Base-by-base conservation (phyloP, 2,888 invertebrate species). In the Theodoxus fluviatilis region DNA sequence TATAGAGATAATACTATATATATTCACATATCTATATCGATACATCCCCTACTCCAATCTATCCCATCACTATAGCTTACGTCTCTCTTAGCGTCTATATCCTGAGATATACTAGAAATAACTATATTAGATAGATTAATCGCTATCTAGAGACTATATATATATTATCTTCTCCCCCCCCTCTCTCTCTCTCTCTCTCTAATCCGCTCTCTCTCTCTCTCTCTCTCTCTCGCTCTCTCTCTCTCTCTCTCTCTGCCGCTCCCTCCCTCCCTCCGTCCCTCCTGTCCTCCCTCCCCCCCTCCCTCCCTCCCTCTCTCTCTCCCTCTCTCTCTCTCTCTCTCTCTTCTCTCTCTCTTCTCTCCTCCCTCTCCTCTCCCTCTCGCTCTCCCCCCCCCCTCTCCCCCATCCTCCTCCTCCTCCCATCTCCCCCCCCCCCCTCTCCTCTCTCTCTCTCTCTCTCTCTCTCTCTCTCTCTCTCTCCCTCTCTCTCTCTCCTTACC, bases 401-500 rank as follows among this genome's bases (percentile, higher is more conserved):
- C 37, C 63, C 37, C 37, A 7, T n/a, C 18, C 35, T 63, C 37
- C n/a, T 33, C 22, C 63, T 35, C 3, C 37, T 12, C 37, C 37
- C 37, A 12, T 37, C 63, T 63, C 38, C 2, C 22, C 38, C 63
- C 38, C n/a, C 35, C 22, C 22, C 37, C 38, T 35, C 22, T 35
- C 38, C 63, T 63, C 38, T 22, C 38, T 63, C 63, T 25, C 57
- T 57, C 57, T 25, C 9, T 25, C 2, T 25, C 31, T 25, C 31
- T 25, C 2, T 25, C 31, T 25, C 57, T 2, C 31, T 63, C 37
- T 63, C 38, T 22, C 38, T 59, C 57, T 57, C 59, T n/a, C 33
- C 33, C n/a, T 25, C 38, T 4, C 57, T 28, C 38, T 22, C 7
- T 33, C 33, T 40, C 9, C 35, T 35, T 75, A 89, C 88, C 83